Base-by-base conservation (phyloP, 2,888 invertebrate genomes). In the Bombyx huttoni region DNA sequence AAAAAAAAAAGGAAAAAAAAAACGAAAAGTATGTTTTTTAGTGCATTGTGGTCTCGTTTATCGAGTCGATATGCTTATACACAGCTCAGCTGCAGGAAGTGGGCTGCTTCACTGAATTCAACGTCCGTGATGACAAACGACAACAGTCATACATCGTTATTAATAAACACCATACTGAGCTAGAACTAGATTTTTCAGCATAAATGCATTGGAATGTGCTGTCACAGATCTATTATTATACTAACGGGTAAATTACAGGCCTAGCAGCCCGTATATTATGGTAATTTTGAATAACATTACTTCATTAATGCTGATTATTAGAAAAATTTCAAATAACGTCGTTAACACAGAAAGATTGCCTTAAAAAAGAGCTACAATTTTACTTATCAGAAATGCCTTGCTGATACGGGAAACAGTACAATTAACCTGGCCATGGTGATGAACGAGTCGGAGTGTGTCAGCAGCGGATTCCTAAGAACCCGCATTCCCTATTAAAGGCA, bases 381-480 rank as follows among this genome's bases (percentile, higher is more conserved):
- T 49, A 58, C 65, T 59, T 63, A 70, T 70, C 68, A 68, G 68
- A 66, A 67, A 63, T 64, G 61, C 54, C 54, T 58, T 62, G 64
- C 61, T 63, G 58, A 69, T 63, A 63, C 70, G 66, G 68, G 67
- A 68, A 65, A 68, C 60, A 69, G 68, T 63, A 70, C 75, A 70
- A 74, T 75, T 80, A 78, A 84, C 80, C 81, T 73, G 64, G 72
- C 76, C 67, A 58, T 70, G 70, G 71, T 76, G 76, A 76, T 75
- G 70, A 70, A 69, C 65, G 68, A 68, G 70, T 68, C 69, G 69
- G 74, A 73, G 67, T 73, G 81, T 75, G 75, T 79, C 67, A 75
- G 74, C 82, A 78, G 80, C 78, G 75, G 67, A 71, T 75, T 78
- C 78, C 81, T 84, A 72, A 81, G 83, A 85, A 82, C 84, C 78